Base-by-base conservation (phyloP, 2,888 invertebrate species). In the Fragum sueziense region DNA sequence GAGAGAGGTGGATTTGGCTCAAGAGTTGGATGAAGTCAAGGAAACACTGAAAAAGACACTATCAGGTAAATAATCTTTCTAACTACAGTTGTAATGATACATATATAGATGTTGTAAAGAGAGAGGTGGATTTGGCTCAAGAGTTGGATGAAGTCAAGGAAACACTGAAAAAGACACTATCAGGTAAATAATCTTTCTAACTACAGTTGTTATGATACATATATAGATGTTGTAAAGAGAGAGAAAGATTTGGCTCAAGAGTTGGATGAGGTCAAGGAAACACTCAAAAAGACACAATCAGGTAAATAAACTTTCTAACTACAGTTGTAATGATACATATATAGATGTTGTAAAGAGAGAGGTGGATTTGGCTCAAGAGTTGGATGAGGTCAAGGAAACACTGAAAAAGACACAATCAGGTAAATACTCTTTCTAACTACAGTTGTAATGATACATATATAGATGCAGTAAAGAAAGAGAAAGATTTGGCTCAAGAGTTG, bases 391-490 rank as follows among this genome's bases (percentile, higher is more conserved):
- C 52, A 93, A 94, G 80, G 86, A 87, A 89, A 90, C 84, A 91
- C 92, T 91, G 37, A 84, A 83, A 89, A 93, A 89, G 85, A 79
- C 89, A 34, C 85, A 87, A 78, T 87, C 87, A 82, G 91, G 91
- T 91, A 67, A 70, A 65, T n/a, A n/a, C n/a, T n/a, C n/a, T n/a
- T n/a, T n/a, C n/a, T n/a, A n/a, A n/a, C n/a, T n/a, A n/a, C n/a
- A n/a, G n/a, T n/a, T n/a, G n/a, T n/a, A n/a, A 81, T 67, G 84
- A 87, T 75, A 82, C 79, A 61, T 80, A 75, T 67, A 29, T 74
- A 11, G 87, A 84, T 79, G 94, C 94, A 74, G 95, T 95, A 74
- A 95, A 95, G 88, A 96, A 96, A 90, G 94, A 94, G 2, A 94
- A 95, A 77, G 95, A 84, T 70, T 25, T 87, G 9, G 82, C 95